Percentiles rank a stretch among this genome's conserved stretches.
Evolutionary conservation across 92 coral and sea anemone genomes (phyloP).

Genomic region (Bergia sp.): DNA sequence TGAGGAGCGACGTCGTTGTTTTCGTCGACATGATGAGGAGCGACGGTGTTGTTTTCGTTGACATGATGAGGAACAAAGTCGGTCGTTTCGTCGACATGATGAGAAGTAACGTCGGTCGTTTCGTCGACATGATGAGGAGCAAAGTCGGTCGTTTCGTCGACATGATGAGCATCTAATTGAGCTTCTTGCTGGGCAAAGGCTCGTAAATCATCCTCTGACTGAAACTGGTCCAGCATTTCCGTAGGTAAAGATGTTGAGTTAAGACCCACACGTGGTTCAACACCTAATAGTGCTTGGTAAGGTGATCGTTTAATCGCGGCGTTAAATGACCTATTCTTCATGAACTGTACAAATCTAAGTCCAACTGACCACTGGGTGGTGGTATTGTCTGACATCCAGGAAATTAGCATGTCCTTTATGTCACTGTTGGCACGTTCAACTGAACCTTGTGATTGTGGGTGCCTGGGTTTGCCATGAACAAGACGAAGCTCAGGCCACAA

Average conservation of each 20-base stretch:
- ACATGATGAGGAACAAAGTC: background rate
- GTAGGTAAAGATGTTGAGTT: background rate
- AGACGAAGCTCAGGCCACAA: too few species aligned
- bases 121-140: background rate
- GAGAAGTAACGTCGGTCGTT: background rate
- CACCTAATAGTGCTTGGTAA: background rate
- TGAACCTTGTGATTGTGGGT: too few species aligned
- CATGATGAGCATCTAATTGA: background rate
- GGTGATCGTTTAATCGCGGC: background rate
- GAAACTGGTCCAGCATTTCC: background rate
- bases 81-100: background rate
- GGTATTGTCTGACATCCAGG: too few species aligned
- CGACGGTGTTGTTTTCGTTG: background rate
- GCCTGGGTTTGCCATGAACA: too few species aligned
- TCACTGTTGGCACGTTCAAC: too few species aligned
- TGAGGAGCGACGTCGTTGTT: background rate
- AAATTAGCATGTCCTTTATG: too few species aligned
- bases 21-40: background rate
- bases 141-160: background rate
- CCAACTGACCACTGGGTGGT: too few species aligned
- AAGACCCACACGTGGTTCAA: background rate
- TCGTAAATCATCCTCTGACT: background rate
- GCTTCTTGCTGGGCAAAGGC: background rate
- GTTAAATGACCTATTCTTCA: too few species aligned
- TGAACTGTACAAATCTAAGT: too few species aligned